These are phyloP conservation scores for Zelostemma sp. DNA, from an alignment of 1,140 invertebrate species.

Conservation along the genomic window DNA sequence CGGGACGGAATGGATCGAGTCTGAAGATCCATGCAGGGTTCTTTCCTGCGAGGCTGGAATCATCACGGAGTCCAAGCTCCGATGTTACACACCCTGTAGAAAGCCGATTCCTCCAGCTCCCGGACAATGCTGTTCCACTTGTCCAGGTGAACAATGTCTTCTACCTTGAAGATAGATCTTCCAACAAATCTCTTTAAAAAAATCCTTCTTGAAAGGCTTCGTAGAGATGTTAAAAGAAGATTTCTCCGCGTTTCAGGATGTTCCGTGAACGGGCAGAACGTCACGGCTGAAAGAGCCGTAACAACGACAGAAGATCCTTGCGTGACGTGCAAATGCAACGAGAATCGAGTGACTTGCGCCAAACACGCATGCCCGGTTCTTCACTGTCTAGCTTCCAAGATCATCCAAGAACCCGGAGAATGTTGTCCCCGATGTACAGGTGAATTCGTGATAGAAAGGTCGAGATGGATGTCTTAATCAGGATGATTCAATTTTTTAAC, in stretches of 20 bases:
- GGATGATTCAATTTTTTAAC: too few species aligned
- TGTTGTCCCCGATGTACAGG: constrained; percentile 88
- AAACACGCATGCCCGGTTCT: constrained; percentile 89
- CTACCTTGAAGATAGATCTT: too few species aligned
- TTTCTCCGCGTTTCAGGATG: constrained; percentile 74
- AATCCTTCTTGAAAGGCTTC: too few species aligned
- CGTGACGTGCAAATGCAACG: constrained; percentile 84
- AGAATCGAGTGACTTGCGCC: constrained; percentile 83
- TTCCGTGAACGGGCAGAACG: constrained; percentile 78
- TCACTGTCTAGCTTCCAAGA: constrained; percentile 78
- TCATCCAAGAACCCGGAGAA: constrained; percentile 77
- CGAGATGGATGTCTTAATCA: too few species aligned
- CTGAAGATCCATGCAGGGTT: constrained; percentile 76
- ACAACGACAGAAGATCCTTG: constrained; percentile 89
- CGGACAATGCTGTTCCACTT: constrained; percentile 88
- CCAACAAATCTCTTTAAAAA: too few species aligned
- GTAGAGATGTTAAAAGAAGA: too few species aligned
- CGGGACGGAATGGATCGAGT: constrained; percentile 82
- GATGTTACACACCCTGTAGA: constrained; percentile 85
- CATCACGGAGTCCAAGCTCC: constrained; percentile 81
- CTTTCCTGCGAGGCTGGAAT: constrained; percentile 86
- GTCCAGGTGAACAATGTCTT: too few species aligned
- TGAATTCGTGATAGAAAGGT: too few species aligned
- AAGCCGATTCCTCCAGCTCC: constrained; percentile 77
- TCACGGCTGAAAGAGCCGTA: constrained; percentile 79